Base-by-base conservation (phyloP, 2,797 vertebrate genomes). In the Bradypodion ventrale region DNA sequence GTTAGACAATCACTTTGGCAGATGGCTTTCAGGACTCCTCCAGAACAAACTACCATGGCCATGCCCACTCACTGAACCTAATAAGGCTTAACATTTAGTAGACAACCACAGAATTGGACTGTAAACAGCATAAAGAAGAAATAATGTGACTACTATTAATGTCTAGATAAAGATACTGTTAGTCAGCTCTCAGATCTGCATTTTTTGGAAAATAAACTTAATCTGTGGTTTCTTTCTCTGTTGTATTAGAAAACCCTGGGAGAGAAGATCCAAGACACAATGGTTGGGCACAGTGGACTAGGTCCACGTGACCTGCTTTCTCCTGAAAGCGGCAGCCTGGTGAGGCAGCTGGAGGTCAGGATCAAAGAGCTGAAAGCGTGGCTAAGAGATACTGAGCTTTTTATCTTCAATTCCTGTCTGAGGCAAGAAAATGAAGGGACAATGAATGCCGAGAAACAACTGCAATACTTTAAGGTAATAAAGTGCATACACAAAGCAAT, bases 381-480 rank as follows among this genome's bases (percentile, higher is more conserved):
- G 98, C 97, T 99, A 87, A 94, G 98, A 93, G 98, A 99, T 96
- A 99, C 98, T 1, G 98, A 99, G 96, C 97, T 99, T 89, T 97
- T 99, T 95, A 98, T 99, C 96, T 99, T 99, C 96, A 99, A 99
- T 97, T 97, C 98, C 90, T 99, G 97, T 90, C 97, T 98, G 91
- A 94, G 97, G 93, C 96, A 97, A 91, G 97, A 97, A 93, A 95
- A 95, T 87, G 95, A 97, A 94, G 95, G 94, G 90, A 95, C 95
- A 95, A 95, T 94, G 93, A 93, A 92, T 92, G 90, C 94, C 78
- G 88, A 95, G 93, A 95, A 96, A 93, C 95, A 97, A 95, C 95
- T 96, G 91, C 96, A 97, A 83, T 95, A 96, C 95, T 97, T 97
- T 95, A 96, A 97, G 96, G 96, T 98, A 97, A 95, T 93, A 93